A percentile compares a stretch with the other conserved stretches of the same genome.
phyloP scores from a whole-genome alignment of 2,888 invertebrate genomes.

The Napeogenes sylphis region DNA sequence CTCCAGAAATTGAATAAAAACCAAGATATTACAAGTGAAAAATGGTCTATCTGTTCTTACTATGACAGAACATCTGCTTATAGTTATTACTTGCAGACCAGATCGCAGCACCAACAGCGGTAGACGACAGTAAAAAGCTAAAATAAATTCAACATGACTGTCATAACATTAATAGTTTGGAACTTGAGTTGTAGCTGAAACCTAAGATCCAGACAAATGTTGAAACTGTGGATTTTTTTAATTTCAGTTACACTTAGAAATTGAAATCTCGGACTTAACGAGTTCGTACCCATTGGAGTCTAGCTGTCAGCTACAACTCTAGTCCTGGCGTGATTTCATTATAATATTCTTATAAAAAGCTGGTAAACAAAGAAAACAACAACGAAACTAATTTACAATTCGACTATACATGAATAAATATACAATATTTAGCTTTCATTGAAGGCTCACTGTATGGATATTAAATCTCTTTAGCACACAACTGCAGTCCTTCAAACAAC shows the following conservation, averaged over 20 bases:
- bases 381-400: conserved; percentile 30
- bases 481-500: neutral
- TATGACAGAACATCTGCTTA: neutral
- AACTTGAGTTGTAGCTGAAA: too few relatives aligned
- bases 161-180: neutral
- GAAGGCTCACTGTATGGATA: conserved; percentile 8
- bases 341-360: conserved; percentile 17
- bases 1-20: too few relatives aligned
- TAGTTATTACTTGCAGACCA: neutral
- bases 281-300: neutral
- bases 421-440: conserved; percentile 21
- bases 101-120: neutral
- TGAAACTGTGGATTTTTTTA: too few relatives aligned
- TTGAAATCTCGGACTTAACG: too few relatives aligned
- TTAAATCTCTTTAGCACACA: conserved; percentile 13
- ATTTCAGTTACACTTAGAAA: too few relatives aligned
- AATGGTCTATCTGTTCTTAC: neutral
- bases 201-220: too few relatives aligned
- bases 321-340: conserved; percentile 20
- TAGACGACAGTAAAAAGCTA: neutral
- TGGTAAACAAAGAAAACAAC: conserved; percentile 25
- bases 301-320: neutral
- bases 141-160: neutral
- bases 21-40: too few relatives aligned
- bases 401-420: conserved; percentile 24